Evolutionary conservation across 2,113 vertebrate species (phyloP).

Genomic region (Lagopus muta): DNA sequence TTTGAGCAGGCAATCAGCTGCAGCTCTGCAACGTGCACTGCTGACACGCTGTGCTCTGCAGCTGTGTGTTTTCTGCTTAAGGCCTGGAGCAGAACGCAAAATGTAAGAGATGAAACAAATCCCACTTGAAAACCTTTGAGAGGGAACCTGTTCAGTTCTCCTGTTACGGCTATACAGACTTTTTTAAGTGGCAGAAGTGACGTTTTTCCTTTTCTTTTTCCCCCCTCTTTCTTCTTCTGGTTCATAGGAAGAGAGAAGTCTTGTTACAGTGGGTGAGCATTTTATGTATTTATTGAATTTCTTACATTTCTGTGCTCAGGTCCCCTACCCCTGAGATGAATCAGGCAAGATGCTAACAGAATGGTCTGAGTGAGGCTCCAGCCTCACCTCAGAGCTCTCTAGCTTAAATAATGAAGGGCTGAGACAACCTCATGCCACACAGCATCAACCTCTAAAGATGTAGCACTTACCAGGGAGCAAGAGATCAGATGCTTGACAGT

Average conservation of each 20-base stretch:
- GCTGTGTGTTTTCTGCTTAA: neutral
- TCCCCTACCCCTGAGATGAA: neutral
- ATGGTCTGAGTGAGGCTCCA: neutral
- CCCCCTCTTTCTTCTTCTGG: neutral
- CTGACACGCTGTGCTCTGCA: fast-evolving
- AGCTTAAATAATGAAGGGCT: neutral
- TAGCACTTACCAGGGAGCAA: neutral
- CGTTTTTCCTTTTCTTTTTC: neutral
- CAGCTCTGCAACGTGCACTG: fast-evolving
- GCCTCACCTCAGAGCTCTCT: neutral
- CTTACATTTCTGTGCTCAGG: neutral
- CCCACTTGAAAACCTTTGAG: neutral
- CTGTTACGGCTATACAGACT: neutral
- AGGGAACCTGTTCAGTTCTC: neutral
- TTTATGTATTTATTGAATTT: neutral
- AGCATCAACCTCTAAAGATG: neutral
- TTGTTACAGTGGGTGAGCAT: neutral
- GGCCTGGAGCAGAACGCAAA: neutral
- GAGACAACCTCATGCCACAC: neutral
- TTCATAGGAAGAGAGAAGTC: neutral
- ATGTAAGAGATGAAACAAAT: neutral
- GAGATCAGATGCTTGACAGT: neutral
- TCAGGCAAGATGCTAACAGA: neutral
- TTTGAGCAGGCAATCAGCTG: neutral
- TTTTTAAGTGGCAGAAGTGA: neutral